phyloP scores from a whole-genome alignment of 1,140 invertebrate species.

The Chrysomallon squamiferum region DNA sequence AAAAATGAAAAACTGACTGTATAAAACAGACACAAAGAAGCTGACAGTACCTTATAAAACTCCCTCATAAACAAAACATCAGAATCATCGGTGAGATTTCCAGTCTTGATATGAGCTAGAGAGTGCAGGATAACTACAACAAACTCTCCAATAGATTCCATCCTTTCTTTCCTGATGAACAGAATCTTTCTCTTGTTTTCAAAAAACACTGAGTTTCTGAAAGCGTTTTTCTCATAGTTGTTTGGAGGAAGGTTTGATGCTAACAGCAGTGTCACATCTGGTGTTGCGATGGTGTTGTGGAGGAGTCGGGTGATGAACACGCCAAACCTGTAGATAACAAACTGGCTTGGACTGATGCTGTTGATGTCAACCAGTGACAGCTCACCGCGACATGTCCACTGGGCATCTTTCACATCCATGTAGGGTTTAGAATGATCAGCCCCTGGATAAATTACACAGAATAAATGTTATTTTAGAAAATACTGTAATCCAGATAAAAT shows the following conservation, averaged over 20 bases:
- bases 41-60: slow-evolving; percentile 52
- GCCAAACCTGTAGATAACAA: slow-evolving; percentile 59
- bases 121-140: slow-evolving; percentile 57
- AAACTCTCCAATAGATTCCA: slow-evolving; percentile 60
- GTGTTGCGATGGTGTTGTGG: slow-evolving; percentile 42
- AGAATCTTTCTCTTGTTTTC: slow-evolving; percentile 53
- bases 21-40: too few relatives aligned
- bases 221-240: slow-evolving; percentile 56
- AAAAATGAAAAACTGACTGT: too few relatives aligned
- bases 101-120: slow-evolving; percentile 55
- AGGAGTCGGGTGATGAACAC: slow-evolving; percentile 54
- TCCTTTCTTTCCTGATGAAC: slow-evolving; percentile 55
- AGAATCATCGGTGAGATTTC: slow-evolving; percentile 54
- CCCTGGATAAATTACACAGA: slow-evolving; percentile 30
- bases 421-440: slow-evolving; percentile 52
- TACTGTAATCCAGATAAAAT: not conserved
- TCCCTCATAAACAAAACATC: slow-evolving; percentile 53
- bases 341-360: slow-evolving; percentile 52
- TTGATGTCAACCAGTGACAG: slow-evolving; percentile 52
- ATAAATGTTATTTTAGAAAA: not conserved
- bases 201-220: slow-evolving; percentile 55
- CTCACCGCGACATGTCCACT: slow-evolving; percentile 56
- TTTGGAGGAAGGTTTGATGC: slow-evolving; percentile 58
- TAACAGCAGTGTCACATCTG: slow-evolving; percentile 52
- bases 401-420: slow-evolving; percentile 60